phyloP scores from a whole-genome alignment of 1,140 invertebrate species.

The Zaprionus africanus region DNA sequence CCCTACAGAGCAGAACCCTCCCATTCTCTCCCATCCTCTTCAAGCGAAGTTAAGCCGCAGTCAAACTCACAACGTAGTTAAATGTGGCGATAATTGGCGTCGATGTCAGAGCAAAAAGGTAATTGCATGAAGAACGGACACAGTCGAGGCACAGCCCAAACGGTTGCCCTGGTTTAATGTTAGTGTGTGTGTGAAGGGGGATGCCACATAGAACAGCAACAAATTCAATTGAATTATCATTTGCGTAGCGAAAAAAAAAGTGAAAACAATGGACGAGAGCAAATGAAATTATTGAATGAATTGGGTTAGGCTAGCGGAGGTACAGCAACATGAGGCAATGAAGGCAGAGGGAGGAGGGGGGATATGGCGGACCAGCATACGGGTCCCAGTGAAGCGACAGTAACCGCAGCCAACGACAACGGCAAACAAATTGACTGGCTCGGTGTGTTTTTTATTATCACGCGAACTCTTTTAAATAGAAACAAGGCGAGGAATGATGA shows the following conservation, averaged over 20 bases:
- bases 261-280: conserved; percentile 68
- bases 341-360: not conserved
- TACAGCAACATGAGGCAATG: not conserved
- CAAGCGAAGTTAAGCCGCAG: not conserved
- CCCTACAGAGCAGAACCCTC: not conserved
- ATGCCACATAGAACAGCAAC: conserved; percentile 20
- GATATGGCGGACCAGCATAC: not conserved
- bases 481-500: not conserved
- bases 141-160: conserved; percentile 2
- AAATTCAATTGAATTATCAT: conserved; percentile 77
- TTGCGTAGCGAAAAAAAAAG: conserved; percentile 54
- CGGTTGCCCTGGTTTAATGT: conserved; percentile 16
- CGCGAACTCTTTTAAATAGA: conserved; percentile 59
- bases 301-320: conserved; percentile 51
- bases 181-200: not conserved
- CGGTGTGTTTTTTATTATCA: conserved; percentile 46
- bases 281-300: conserved; percentile 80
- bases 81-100: conserved; percentile 62
- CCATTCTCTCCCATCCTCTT: no score
- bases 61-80: conserved; percentile 16
- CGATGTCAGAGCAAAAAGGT: conserved; percentile 53
- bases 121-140: conserved; percentile 54
- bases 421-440: conserved; percentile 68
- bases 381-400: conserved; percentile 15
- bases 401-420: conserved; percentile 65